Percentiles rank a stretch among this genome's conserved stretches.
Evolutionary conservation across 2,113 vertebrate species (phyloP).

Genomic region (Brevimyrus niger): DNA sequence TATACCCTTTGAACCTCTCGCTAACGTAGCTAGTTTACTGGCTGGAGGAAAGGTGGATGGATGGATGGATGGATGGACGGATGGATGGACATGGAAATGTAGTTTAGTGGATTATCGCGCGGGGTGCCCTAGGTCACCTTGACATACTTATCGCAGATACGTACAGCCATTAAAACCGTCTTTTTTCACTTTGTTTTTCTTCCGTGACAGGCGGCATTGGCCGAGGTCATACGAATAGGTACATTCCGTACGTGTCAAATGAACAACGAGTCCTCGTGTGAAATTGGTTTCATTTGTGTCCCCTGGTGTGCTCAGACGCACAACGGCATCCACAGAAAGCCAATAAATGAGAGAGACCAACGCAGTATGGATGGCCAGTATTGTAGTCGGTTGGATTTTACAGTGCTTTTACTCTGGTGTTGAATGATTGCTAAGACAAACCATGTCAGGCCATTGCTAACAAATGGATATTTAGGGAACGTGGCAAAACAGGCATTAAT

Average conservation of each 20-base stretch:
- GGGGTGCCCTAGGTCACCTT: background rate
- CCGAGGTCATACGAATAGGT: background rate
- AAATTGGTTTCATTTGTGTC: constrained; percentile 12
- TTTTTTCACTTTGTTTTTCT: background rate
- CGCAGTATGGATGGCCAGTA: constrained; percentile 19
- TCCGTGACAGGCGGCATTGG: background rate
- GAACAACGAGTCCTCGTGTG: background rate
- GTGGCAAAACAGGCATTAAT: background rate
- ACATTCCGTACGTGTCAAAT: background rate
- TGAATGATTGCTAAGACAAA: constrained; percentile 31
- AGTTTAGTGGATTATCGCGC: too few species aligned
- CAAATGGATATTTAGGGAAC: constrained; percentile 24
- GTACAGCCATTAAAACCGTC: background rate
- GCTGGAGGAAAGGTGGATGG: too few species aligned
- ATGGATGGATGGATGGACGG: too few species aligned
- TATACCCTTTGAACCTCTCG: background rate
- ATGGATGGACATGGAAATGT: too few species aligned
- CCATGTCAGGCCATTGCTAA: constrained; percentile 15
- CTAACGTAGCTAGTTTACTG: too few species aligned
- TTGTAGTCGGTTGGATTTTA: constrained; percentile 42
- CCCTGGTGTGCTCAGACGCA: constrained; percentile 4
- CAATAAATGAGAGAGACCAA: background rate
- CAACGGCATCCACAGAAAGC: constrained; percentile 10
- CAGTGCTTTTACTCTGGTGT: constrained; percentile 27
- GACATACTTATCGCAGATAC: background rate